Evolutionary conservation across 2,888 invertebrate species (phyloP).

Genomic region (Syritta pipiens): DNA sequence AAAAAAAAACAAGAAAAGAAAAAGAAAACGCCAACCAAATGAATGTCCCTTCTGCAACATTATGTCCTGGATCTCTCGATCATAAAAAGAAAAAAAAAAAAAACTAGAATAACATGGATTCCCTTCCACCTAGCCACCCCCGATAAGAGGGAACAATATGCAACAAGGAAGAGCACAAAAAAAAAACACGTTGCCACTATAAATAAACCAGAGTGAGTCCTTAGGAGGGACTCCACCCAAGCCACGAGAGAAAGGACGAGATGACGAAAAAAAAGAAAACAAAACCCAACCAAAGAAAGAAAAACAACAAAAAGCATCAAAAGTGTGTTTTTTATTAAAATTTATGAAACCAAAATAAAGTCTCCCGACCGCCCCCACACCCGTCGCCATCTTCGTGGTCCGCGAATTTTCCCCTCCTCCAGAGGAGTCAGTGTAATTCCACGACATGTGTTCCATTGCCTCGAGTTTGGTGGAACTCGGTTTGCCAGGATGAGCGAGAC

Average conservation of each 20-base stretch:
- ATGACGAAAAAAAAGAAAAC: not conserved
- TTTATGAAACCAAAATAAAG: slow-evolving; percentile 66
- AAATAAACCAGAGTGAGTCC: slow-evolving; percentile 58
- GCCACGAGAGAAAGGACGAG: slow-evolving; percentile 11
- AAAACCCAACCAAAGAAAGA: not conserved
- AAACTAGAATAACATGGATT: slow-evolving; percentile 40
- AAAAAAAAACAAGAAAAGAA: slow-evolving; percentile 16
- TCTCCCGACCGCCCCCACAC: not conserved
- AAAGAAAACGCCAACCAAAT: slow-evolving; percentile 4
- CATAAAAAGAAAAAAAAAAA: slow-evolving; percentile 48
- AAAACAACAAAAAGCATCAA: slow-evolving; percentile 44
- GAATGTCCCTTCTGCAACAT: slow-evolving; percentile 65
- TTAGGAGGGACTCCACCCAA: slow-evolving; percentile 23
- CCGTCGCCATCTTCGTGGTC: slow-evolving; percentile 6
- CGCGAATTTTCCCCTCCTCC: slow-evolving; percentile 8
- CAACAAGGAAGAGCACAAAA: slow-evolving; percentile 62
- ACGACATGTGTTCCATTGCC: slow-evolving; percentile 61
- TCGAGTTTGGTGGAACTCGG: slow-evolving; percentile 24
- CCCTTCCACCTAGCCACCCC: not conserved
- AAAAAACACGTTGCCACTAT: slow-evolving; percentile 42
- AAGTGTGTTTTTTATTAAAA: slow-evolving; percentile 69
- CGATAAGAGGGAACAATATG: slow-evolving; percentile 21
- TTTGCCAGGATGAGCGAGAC: no score
- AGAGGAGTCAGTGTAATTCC: slow-evolving; percentile 46
- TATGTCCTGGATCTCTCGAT: slow-evolving; percentile 48